Percentiles rank a stretch among this genome's conserved stretches.
Evolutionary conservation across 2,113 vertebrate species (phyloP).

Genomic region (Glareola pratincola): DNA sequence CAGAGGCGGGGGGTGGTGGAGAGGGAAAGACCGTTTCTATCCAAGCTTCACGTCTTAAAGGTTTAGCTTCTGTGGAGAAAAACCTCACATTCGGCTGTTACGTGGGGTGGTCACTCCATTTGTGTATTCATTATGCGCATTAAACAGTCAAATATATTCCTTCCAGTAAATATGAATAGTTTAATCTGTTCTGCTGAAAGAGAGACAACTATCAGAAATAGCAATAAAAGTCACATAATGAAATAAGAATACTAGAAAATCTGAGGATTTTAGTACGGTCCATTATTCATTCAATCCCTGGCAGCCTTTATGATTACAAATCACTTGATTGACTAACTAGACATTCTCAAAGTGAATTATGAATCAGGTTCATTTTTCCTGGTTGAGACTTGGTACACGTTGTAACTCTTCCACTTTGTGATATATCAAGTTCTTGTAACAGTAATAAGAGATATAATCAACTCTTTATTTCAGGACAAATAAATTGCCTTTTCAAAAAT

Average conservation of each 20-base stretch:
- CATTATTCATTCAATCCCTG: constrained; percentile 95
- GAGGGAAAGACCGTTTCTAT: neutral
- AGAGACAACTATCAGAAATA: constrained; percentile 74
- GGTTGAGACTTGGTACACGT: constrained; percentile 74
- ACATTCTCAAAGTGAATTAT: constrained; percentile 91
- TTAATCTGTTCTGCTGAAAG: constrained; percentile 72
- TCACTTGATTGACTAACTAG: constrained; percentile 98
- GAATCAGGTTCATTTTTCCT: constrained; percentile 81
- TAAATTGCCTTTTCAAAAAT: constrained; percentile 74
- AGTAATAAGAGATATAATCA: constrained; percentile 77
- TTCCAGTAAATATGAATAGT: constrained; percentile 62
- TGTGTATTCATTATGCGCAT: constrained; percentile 31
- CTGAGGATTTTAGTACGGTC: constrained; percentile 86
- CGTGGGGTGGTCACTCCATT: constrained; percentile 19
- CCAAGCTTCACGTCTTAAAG: neutral
- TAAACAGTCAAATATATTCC: constrained; percentile 53
- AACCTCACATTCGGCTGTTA: constrained; percentile 19
- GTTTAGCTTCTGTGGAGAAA: constrained; percentile 1
- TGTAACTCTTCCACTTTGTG: constrained; percentile 74
- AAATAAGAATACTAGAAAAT: constrained; percentile 89
- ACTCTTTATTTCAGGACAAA: constrained; percentile 75
- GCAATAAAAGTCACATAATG: constrained; percentile 79
- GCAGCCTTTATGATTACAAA: constrained; percentile 97
- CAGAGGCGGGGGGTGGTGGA: neutral
- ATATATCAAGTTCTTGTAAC: constrained; percentile 75